Conservation (phyloP, 2,797 vertebrate genomes). For the Chaetophractus vellerosus region DNA sequence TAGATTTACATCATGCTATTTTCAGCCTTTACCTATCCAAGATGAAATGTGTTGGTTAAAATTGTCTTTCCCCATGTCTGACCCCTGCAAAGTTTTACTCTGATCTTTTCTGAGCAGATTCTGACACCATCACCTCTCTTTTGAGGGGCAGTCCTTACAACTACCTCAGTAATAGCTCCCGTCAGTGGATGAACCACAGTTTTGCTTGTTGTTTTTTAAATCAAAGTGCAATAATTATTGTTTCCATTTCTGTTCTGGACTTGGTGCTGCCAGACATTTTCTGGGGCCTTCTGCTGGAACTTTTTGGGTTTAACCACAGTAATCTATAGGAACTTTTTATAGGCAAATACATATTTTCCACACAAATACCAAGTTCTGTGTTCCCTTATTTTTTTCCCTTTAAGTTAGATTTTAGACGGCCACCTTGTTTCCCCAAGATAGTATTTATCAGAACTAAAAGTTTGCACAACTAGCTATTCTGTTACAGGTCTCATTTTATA, state of each 20-base stretch:
- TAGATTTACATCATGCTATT: neutral
- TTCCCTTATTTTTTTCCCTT: neutral
- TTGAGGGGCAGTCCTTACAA: neutral
- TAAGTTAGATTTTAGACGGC: neutral
- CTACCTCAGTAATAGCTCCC: neutral
- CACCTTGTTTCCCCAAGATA: neutral
- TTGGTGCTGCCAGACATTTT: neutral
- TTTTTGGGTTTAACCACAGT: neutral
- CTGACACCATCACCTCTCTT: neutral
- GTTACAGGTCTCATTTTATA: neutral
- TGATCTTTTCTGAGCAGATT: neutral
- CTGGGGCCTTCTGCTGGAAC: neutral
- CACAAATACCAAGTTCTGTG: neutral
- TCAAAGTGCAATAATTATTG: neutral
- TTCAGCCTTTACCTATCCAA: neutral
- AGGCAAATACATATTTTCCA: neutral
- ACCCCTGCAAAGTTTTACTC: neutral
- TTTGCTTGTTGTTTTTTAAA: slow-evolving; percentile 2
- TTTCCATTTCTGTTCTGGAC: neutral
- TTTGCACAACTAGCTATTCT: slow-evolving; percentile 4
- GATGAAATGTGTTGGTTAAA: neutral
- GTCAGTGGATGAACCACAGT: neutral
- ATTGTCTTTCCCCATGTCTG: neutral
- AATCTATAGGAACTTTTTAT: neutral
- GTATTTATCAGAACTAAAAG: slow-evolving; percentile 10